Conservation (phyloP, 2,888 invertebrate species). For the Aphidoletes aphidimyza region DNA sequence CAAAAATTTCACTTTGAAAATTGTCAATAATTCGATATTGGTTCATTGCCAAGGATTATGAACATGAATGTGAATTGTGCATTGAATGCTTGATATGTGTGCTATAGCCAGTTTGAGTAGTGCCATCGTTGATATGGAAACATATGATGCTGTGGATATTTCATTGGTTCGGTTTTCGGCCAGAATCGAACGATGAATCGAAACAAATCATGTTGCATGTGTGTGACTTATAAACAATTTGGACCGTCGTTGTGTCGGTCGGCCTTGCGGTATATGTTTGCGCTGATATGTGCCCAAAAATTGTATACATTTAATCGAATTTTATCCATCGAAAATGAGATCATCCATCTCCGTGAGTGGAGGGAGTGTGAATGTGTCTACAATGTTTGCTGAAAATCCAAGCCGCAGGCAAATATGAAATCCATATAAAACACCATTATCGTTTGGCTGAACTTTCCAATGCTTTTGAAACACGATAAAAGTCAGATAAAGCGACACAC, state of each 20-base stretch:
- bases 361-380: not conserved
- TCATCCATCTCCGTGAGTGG: not conserved
- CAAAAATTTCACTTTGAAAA: slow-evolving; percentile 22
- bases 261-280: slow-evolving; percentile 35
- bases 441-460: not conserved
- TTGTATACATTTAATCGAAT: slow-evolving; percentile 40
- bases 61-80: not conserved
- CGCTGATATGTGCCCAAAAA: not conserved
- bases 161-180: not conserved
- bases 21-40: slow-evolving; percentile 52
- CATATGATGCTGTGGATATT: no score
- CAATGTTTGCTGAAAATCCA: slow-evolving; percentile 30
- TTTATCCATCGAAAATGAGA: slow-evolving; percentile 2
- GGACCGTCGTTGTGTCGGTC: not conserved
- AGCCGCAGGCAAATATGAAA: slow-evolving; percentile 37
- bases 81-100: no score
- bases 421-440: not conserved
- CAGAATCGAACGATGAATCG: slow-evolving; percentile 22
- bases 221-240: slow-evolving; percentile 40
- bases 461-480: not conserved
- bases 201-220: slow-evolving; percentile 32
- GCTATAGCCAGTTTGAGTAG: no score
- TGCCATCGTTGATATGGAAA: no score
- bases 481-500: not conserved
- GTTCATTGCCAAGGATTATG: slow-evolving; percentile 47